Evolutionary conservation across 2,113 vertebrate species (phyloP).

Genomic region (Ahaetulla prasina): DNA sequence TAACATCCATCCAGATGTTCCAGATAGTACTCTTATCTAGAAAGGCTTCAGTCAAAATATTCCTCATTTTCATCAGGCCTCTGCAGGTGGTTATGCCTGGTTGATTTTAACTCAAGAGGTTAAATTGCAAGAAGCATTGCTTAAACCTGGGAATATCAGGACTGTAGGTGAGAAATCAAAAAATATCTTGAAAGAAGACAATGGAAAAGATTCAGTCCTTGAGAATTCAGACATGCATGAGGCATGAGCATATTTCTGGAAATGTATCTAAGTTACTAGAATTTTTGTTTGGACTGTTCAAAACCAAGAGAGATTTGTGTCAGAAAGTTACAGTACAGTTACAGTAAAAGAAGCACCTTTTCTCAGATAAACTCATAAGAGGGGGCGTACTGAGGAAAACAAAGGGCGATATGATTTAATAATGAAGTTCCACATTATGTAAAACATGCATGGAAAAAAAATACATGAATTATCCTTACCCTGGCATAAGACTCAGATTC

Average conservation of each 20-base stretch:
- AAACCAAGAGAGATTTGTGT: not conserved
- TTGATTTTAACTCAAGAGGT: not conserved
- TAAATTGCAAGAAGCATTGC: not conserved
- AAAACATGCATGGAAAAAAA: not conserved
- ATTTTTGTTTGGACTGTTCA: not conserved
- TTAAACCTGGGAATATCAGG: not conserved
- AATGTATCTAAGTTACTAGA: not conserved
- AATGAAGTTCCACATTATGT: not conserved
- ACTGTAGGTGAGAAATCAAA: not conserved
- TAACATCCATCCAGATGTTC: no score
- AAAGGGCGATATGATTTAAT: not conserved
- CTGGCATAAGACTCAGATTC: conserved; percentile 65
- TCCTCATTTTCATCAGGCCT: not conserved
- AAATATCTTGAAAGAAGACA: not conserved
- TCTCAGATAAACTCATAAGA: not conserved
- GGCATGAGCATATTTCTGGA: not conserved
- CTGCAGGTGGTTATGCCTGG: not conserved
- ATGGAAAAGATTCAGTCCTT: not conserved
- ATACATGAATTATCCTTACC: conserved; percentile 56
- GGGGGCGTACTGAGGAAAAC: not conserved
- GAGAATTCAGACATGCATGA: not conserved
- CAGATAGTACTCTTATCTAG: no score
- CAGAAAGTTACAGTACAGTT: not conserved
- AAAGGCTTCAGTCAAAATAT: not conserved
- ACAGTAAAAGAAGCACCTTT: not conserved